Evolutionary conservation across 2,113 vertebrate genomes (phyloP).

Genomic region (Pterophyllum scalare): DNA sequence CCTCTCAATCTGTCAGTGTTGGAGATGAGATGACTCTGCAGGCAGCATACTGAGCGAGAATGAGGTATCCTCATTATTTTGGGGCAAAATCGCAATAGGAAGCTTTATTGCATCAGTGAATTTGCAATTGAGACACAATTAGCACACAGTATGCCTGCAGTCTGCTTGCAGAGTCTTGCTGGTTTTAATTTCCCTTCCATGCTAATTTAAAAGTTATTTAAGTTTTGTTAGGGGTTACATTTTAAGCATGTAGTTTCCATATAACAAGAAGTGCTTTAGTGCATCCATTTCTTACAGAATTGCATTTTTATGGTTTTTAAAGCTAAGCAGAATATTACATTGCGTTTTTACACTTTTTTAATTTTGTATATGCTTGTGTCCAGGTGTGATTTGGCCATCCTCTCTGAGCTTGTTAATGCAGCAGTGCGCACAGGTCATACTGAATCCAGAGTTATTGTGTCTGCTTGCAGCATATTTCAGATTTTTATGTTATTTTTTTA

Average conservation of each 20-base stretch:
- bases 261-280: constrained; percentile 8
- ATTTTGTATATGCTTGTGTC: background rate
- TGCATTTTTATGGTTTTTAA: background rate
- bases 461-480: no score
- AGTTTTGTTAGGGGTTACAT: constrained; percentile 33
- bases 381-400: background rate
- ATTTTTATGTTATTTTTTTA: no score
- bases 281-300: background rate
- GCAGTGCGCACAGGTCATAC: no score
- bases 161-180: constrained; percentile 73
- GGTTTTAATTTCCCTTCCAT: constrained; percentile 64
- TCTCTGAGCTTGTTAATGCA: background rate
- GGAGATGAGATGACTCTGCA: constrained; percentile 33
- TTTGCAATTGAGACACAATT: constrained; percentile 67
- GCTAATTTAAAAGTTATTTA: constrained; percentile 72
- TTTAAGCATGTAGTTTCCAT: background rate
- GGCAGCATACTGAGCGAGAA: constrained; percentile 24
- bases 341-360: background rate
- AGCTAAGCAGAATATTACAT: background rate
- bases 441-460: no score
- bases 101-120: constrained; percentile 61
- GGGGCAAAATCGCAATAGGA: constrained; percentile 62
- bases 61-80: constrained; percentile 62
- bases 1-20: background rate
- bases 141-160: constrained; percentile 70